phyloP scores from a whole-genome alignment of 2,797 vertebrate species.

The Intellagama lesueurii region DNA sequence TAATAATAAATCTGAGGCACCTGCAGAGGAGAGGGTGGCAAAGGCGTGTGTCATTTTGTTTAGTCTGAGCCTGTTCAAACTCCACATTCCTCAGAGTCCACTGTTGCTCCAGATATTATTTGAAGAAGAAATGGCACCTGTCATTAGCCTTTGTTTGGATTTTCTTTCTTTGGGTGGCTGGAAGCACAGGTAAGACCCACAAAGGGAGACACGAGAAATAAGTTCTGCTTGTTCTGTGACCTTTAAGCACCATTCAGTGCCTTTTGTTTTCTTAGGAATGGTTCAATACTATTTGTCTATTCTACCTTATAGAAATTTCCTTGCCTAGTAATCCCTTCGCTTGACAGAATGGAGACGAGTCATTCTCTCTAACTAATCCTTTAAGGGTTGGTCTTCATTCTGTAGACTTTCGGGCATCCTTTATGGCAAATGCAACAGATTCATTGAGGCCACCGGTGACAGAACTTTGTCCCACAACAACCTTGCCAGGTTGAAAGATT shows the following conservation, averaged over 20 bases:
- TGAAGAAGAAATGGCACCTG: conserved; percentile 77
- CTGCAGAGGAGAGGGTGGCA: conserved; percentile 61
- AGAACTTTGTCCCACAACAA: conserved; percentile 20
- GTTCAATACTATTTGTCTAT: conserved; percentile 69
- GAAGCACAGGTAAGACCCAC: conserved; percentile 57
- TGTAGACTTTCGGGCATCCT: conserved; percentile 44
- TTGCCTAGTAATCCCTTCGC: conserved; percentile 74
- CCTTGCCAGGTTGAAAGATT: conserved; percentile 37
- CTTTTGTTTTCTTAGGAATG: conserved; percentile 76
- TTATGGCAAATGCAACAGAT: conserved; percentile 32
- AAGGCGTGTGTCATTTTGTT: conserved; percentile 75
- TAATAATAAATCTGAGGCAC: conserved; percentile 66
- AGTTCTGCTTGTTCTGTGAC: conserved; percentile 70
- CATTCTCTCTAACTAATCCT: conserved; percentile 64
- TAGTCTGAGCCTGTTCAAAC: conserved; percentile 73
- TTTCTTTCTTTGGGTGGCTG: conserved; percentile 74
- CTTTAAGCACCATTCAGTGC: conserved; percentile 73
- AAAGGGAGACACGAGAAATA: conserved; percentile 53
- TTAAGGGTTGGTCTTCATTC: conserved; percentile 50
- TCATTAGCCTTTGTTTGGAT: conserved; percentile 75
- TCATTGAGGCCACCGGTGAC: not conserved
- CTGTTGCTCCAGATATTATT: conserved; percentile 74
- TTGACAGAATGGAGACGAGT: conserved; percentile 62
- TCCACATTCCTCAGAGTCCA: conserved; percentile 73
- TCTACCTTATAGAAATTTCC: conserved; percentile 68